Conservation (phyloP, 2,888 invertebrate genomes). For the Muscina levida region DNA sequence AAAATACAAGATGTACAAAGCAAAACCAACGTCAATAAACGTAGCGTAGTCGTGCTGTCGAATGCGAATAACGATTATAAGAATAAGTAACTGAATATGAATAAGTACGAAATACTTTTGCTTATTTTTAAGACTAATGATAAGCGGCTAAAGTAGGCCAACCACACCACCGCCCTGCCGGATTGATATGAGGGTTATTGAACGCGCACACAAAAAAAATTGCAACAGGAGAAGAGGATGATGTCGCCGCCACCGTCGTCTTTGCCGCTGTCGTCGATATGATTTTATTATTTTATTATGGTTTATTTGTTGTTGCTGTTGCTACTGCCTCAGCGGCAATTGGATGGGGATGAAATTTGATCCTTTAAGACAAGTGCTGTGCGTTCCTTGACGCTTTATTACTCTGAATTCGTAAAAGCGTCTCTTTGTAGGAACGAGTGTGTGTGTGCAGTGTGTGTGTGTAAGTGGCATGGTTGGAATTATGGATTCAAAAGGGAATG, state of each 20-base stretch:
- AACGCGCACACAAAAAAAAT: slow-evolving; percentile 13
- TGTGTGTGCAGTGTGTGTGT: too few relatives aligned
- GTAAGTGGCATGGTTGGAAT: neutral
- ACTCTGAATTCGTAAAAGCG: neutral
- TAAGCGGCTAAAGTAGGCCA: slow-evolving; percentile 61
- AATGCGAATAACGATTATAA: slow-evolving; percentile 12
- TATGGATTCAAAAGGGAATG: slow-evolving; percentile 27
- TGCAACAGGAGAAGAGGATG: slow-evolving; percentile 15
- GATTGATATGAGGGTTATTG: slow-evolving; percentile 18
- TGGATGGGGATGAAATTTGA: slow-evolving; percentile 78
- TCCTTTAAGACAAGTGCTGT: slow-evolving; percentile 69
- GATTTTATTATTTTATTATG: neutral
- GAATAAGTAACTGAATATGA: slow-evolving; percentile 8
- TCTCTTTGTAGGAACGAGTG: too few relatives aligned
- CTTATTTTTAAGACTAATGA: slow-evolving; percentile 57
- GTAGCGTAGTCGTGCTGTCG: too few relatives aligned
- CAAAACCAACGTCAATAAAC: too few relatives aligned
- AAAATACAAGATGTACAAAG: neutral
- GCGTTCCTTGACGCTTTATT: neutral
- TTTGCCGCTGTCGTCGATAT: slow-evolving; percentile 43
- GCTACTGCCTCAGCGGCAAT: slow-evolving; percentile 69
- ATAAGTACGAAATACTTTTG: slow-evolving; percentile 44
- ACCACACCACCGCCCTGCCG: slow-evolving; percentile 40
- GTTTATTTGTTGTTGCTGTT: slow-evolving; percentile 54
- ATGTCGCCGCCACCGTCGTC: too few relatives aligned